Conservation (phyloP, 1,140 invertebrate genomes). For the Anoplolepis gracilipes region DNA sequence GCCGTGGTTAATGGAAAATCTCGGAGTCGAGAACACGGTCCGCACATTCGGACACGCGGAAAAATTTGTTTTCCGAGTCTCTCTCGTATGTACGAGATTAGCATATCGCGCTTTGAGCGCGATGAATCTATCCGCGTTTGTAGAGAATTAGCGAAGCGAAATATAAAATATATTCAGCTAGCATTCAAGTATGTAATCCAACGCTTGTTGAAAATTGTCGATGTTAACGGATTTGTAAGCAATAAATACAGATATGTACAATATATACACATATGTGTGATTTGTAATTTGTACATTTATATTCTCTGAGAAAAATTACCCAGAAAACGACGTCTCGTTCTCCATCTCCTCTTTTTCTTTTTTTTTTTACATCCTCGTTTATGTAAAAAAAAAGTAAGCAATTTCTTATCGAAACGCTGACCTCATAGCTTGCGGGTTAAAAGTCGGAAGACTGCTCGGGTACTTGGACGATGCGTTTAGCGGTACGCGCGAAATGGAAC, state of each 20-base stretch:
- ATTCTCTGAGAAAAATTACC: background rate
- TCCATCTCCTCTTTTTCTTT: background rate
- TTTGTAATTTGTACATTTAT: conserved; percentile 3
- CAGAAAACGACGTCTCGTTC: background rate
- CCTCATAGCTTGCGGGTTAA: conserved; percentile 17
- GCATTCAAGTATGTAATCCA: background rate
- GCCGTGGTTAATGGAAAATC: conserved; percentile 63
- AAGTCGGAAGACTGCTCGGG: background rate
- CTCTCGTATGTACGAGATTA: conserved; percentile 35
- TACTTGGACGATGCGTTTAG: background rate
- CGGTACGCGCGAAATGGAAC: conserved; percentile 29
- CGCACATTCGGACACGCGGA: conserved; percentile 38
- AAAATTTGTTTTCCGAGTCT: conserved; percentile 47
- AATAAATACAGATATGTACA: background rate
- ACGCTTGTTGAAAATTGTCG: background rate
- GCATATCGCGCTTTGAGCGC: conserved; percentile 28
- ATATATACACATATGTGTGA: background rate
- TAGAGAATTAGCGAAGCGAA: background rate
- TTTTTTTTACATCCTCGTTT: background rate
- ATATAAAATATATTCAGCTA: background rate
- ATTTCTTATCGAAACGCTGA: background rate
- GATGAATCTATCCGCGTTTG: conserved; percentile 27
- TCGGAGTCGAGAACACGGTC: conserved; percentile 55
- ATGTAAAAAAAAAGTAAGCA: conserved; percentile 13
- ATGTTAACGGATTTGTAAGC: background rate